These are phyloP conservation scores for Molorchus minor DNA, from an alignment of 2,888 invertebrate genomes.

Conservation along the genomic window DNA sequence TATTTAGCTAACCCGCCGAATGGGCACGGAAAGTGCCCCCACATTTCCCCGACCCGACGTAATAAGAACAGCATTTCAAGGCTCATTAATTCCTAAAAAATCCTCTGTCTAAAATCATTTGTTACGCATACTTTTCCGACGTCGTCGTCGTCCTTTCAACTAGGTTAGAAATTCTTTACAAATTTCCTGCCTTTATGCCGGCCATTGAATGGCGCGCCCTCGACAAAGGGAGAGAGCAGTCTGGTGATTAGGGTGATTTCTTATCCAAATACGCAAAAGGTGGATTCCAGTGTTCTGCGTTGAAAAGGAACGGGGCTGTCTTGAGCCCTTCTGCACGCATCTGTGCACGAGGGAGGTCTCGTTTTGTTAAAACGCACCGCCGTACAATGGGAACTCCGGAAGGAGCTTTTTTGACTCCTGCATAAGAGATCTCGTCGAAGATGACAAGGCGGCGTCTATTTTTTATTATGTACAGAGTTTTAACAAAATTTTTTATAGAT, in stretches of 20 bases:
- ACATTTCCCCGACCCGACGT: slow-evolving; percentile 33
- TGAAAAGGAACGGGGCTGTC: slow-evolving; percentile 18
- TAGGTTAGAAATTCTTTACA: slow-evolving; percentile 45
- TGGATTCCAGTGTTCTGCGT: slow-evolving; percentile 31
- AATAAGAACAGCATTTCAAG: slow-evolving; percentile 47
- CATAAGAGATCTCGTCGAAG: no score
- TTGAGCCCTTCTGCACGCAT: slow-evolving; percentile 3
- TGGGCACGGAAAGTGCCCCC: slow-evolving; percentile 27
- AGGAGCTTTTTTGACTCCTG: no score
- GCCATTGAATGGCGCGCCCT: slow-evolving; percentile 43
- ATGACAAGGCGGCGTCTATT: no score
- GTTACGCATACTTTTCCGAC: slow-evolving; percentile 45
- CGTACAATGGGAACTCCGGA: background rate
- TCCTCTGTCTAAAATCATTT: slow-evolving; percentile 44
- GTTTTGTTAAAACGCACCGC: background rate
- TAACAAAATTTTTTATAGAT: no score
- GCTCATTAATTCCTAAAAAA: slow-evolving; percentile 47
- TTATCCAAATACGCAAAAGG: slow-evolving; percentile 38
- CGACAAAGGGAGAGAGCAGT: slow-evolving; percentile 42
- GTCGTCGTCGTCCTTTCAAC: slow-evolving; percentile 41
- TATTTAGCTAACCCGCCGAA: slow-evolving; percentile 21
- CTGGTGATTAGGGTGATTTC: slow-evolving; percentile 47
- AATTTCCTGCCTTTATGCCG: slow-evolving; percentile 43
- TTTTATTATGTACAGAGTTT: no score
- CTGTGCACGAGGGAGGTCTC: background rate